Conservation (phyloP, 2,888 invertebrate species). For the Limenitis camilla region DNA sequence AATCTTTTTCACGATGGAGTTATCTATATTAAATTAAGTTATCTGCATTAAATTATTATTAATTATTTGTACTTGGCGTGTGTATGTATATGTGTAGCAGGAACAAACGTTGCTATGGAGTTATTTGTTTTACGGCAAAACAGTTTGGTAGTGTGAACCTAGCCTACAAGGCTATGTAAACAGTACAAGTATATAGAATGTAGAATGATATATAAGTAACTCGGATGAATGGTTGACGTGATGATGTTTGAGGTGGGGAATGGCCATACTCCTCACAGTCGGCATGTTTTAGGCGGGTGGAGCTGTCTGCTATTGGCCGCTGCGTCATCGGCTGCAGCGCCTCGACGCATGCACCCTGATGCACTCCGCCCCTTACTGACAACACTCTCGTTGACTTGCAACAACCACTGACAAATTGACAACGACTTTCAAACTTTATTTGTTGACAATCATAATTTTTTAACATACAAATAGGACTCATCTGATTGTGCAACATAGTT, state of each 20-base stretch:
- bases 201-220: background rate
- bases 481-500: too few species aligned
- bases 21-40: too few species aligned
- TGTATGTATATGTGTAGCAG: too few species aligned
- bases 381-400: conserved; percentile 6
- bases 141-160: too few species aligned
- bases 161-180: too few species aligned
- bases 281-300: conserved; percentile 19
- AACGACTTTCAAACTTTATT: background rate
- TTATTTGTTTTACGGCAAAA: too few species aligned
- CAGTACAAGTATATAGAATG: background rate
- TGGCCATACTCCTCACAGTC: conserved; percentile 13
- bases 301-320: conserved; percentile 23
- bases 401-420: background rate
- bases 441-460: too few species aligned
- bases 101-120: background rate
- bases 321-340: conserved; percentile 13
- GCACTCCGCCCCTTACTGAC: conserved; percentile 25
- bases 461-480: too few species aligned
- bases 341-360: conserved; percentile 18
- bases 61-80: too few species aligned
- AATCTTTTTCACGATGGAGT: too few species aligned
- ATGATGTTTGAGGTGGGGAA: conserved; percentile 19
- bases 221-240: conserved; percentile 12
- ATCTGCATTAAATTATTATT: too few species aligned